These are phyloP conservation scores for Protophormia terraenovae DNA, from an alignment of 2,888 invertebrate genomes.

Conservation along the genomic window DNA sequence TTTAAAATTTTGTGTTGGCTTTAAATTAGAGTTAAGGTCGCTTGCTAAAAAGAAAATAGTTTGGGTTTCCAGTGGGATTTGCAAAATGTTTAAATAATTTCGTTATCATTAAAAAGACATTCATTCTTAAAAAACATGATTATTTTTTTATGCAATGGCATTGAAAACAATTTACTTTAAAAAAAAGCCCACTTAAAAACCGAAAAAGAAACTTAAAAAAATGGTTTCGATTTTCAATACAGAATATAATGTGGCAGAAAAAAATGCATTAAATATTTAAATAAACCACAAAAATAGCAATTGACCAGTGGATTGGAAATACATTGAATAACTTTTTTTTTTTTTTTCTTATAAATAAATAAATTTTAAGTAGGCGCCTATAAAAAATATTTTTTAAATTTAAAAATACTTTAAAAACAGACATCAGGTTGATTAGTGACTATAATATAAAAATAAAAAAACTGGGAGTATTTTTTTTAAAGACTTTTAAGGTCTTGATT, in stretches of 20 bases:
- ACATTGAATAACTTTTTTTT: slow-evolving; percentile 27
- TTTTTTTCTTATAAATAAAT: no score
- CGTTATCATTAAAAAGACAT: slow-evolving; percentile 59
- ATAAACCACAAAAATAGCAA: slow-evolving; percentile 47
- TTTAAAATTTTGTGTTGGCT: slow-evolving; percentile 26
- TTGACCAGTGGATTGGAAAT: slow-evolving; percentile 47
- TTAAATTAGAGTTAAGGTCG: slow-evolving; percentile 29
- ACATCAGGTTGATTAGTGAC: slow-evolving; percentile 47
- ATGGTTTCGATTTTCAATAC: slow-evolving; percentile 39
- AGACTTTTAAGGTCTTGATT: neutral
- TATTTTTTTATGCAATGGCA: slow-evolving; percentile 34
- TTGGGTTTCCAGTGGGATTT: slow-evolving; percentile 59
- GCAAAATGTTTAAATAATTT: slow-evolving; percentile 37
- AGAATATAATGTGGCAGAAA: neutral
- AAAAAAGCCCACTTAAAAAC: slow-evolving; percentile 22
- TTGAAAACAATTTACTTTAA: slow-evolving; percentile 51
- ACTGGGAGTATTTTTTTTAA: slow-evolving; percentile 9
- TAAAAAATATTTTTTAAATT: slow-evolving; percentile 33
- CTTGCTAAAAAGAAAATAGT: slow-evolving; percentile 14
- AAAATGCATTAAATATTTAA: neutral
- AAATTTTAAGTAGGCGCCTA: slow-evolving; percentile 58
- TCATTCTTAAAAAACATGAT: slow-evolving; percentile 52
- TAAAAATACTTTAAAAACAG: slow-evolving; percentile 19
- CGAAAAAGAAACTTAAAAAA: neutral
- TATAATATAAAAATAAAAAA: slow-evolving; percentile 8